Base-by-base conservation (phyloP, 2,113 vertebrate species). In the Pipra filicauda region DNA sequence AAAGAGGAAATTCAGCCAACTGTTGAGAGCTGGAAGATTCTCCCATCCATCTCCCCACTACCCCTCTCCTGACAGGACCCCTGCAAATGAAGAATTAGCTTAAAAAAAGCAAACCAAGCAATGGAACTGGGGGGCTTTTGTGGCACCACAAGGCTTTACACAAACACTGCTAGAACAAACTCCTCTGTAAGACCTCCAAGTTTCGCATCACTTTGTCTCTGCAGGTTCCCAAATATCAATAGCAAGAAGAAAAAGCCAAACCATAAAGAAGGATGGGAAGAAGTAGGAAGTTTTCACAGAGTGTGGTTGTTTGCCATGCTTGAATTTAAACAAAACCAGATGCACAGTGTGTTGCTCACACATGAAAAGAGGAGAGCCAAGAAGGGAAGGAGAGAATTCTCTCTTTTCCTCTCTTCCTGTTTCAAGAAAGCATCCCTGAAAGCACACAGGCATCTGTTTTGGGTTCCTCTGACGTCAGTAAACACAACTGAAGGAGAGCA, bases 261-360 rank as follows among this genome's bases (percentile, higher is more conserved):
- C 81, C 37, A 33, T 48, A 41, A 58, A 55, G 54, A 74, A 73
- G 93, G 81, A 83, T 73, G 85, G 52, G 85, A 84, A 93, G 73
- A 86, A 89, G 62, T 58, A 80, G 76, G 70, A 85, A 71, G 77
- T 85, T 92, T 97, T 91, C 74, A 80, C 44, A 75, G 80, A 91
- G 64, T 18, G 51, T 23, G 81, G 82, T 89, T 88, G 83, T 79
- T 92, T 89, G 61, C 72, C 39, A 71, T 93, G 90, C 66, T 85
- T 69, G 67, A 61, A 77, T 78, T 91, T 89, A 93, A 97, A 59
- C 86, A 71, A 85, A 96, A 93, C 82, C 82, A 97, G 51, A n/a
- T 35, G 2, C 39, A 31, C 91, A 58, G 33, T 75, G 54, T 89
- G 85, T 71, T 76, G 48, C 43, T 90, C 64, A 64, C 57, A 93